phyloP scores from a whole-genome alignment of 1,140 invertebrate species.

The Aradophagus sp. region DNA sequence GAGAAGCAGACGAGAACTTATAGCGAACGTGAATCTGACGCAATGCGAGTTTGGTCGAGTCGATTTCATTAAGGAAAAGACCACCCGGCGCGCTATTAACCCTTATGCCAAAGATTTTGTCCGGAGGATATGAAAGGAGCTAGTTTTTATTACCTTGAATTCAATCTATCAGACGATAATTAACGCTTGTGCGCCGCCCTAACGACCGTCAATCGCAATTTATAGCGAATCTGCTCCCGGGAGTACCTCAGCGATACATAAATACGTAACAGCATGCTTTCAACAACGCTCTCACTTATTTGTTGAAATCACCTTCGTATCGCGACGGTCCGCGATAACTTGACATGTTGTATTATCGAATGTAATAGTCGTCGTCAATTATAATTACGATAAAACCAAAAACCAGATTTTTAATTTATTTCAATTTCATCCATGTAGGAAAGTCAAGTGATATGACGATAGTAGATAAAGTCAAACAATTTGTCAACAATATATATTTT shows the following conservation, averaged over 20 bases:
- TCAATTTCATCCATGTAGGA: no score
- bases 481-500: no score
- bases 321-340: constrained; percentile 36
- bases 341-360: constrained; percentile 46
- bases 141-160: constrained; percentile 65
- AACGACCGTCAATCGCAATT: constrained; percentile 62
- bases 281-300: constrained; percentile 59
- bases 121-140: constrained; percentile 52
- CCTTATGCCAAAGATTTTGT: constrained; percentile 32
- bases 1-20: constrained; percentile 3
- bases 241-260: constrained; percentile 47
- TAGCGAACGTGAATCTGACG: constrained; percentile 21
- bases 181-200: constrained; percentile 64
- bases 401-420: constrained; percentile 20
- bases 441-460: no score
- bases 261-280: constrained; percentile 58
- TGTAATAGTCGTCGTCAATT: constrained; percentile 42
- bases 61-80: constrained; percentile 47
- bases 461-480: no score
- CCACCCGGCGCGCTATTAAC: constrained; percentile 44
- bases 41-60: constrained; percentile 31
- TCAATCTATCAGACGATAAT: constrained; percentile 64
- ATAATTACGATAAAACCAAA: constrained; percentile 39
- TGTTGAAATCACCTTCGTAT: constrained; percentile 47
- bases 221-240: constrained; percentile 60